Evolutionary conservation across 1,140 invertebrate species (phyloP).

Genomic region (Glossosoma conforme): DNA sequence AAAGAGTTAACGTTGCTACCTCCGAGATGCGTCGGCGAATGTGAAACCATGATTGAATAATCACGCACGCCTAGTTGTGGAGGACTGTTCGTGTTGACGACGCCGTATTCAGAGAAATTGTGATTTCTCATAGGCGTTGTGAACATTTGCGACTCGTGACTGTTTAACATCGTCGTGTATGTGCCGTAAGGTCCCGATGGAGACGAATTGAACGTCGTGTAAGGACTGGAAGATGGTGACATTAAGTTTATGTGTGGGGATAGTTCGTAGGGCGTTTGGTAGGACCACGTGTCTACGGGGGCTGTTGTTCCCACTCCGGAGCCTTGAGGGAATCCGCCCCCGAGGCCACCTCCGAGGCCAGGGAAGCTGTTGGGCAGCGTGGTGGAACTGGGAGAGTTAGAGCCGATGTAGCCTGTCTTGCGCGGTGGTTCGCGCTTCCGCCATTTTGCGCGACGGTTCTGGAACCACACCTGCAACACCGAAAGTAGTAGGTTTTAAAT

Average conservation of each 20-base stretch:
- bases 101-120: conserved; percentile 54
- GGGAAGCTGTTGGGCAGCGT: conserved; percentile 56
- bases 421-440: conserved; percentile 95
- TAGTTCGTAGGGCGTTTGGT: conserved; percentile 70
- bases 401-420: conserved; percentile 77
- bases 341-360: conserved; percentile 59
- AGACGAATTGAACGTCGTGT: conserved; percentile 55
- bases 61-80: conserved; percentile 55
- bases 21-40: conserved; percentile 53
- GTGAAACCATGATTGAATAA: conserved; percentile 61
- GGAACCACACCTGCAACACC: conserved; percentile 56
- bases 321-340: conserved; percentile 62
- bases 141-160: conserved; percentile 63
- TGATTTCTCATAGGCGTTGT: conserved; percentile 53
- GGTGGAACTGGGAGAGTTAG: conserved; percentile 55
- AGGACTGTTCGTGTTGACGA: conserved; percentile 52
- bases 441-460: conserved; percentile 97
- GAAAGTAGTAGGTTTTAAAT: too few relatives aligned
- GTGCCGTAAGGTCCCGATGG: conserved; percentile 48
- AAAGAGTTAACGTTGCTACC: conserved; percentile 47
- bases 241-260: conserved; percentile 64
- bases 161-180: conserved; percentile 63
- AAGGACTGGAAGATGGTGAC: conserved; percentile 63
- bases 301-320: conserved; percentile 54
- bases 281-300: conserved; percentile 70